phyloP scores from a whole-genome alignment of 2,888 invertebrate species.

The Parascotia fuliginaria region DNA sequence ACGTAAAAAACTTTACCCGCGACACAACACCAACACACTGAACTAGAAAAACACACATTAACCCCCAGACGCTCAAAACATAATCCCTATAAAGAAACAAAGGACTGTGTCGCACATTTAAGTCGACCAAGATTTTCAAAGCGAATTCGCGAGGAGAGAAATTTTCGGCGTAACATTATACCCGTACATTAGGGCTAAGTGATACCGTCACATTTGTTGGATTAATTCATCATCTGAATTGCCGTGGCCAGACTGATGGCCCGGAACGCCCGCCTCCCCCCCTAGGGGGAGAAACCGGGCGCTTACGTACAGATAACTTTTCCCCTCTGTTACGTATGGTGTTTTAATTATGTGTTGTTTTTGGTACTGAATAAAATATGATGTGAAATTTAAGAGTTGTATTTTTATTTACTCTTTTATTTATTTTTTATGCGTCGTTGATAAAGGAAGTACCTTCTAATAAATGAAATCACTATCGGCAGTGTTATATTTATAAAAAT shows the following conservation, averaged over 20 bases:
- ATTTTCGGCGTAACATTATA: slow-evolving; percentile 84
- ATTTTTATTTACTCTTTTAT: too few species aligned
- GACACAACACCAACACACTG: neutral
- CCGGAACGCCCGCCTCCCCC: slow-evolving; percentile 69
- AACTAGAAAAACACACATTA: slow-evolving; percentile 49
- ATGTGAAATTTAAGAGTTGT: neutral
- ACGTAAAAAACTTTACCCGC: neutral
- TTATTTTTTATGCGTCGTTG: too few species aligned
- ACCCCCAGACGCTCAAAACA: slow-evolving; percentile 48
- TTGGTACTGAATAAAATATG: slow-evolving; percentile 28
- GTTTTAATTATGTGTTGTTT: slow-evolving; percentile 70
- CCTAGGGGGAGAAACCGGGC: slow-evolving; percentile 40
- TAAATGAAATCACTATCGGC: too few species aligned
- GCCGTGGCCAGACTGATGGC: slow-evolving; percentile 86
- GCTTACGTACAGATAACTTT: slow-evolving; percentile 59
- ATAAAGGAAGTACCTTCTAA: too few species aligned
- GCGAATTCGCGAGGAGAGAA: slow-evolving; percentile 55
- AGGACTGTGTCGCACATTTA: slow-evolving; percentile 61
- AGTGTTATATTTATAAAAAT: too few species aligned
- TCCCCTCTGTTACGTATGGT: slow-evolving; percentile 67
- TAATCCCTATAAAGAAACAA: slow-evolving; percentile 61
- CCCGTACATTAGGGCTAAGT: slow-evolving; percentile 86
- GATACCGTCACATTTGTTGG: slow-evolving; percentile 86
- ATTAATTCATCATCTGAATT: slow-evolving; percentile 86
- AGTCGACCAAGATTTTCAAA: slow-evolving; percentile 65